phyloP scores from a whole-genome alignment of 2,888 invertebrate species.

The Ditula angustiorana region DNA sequence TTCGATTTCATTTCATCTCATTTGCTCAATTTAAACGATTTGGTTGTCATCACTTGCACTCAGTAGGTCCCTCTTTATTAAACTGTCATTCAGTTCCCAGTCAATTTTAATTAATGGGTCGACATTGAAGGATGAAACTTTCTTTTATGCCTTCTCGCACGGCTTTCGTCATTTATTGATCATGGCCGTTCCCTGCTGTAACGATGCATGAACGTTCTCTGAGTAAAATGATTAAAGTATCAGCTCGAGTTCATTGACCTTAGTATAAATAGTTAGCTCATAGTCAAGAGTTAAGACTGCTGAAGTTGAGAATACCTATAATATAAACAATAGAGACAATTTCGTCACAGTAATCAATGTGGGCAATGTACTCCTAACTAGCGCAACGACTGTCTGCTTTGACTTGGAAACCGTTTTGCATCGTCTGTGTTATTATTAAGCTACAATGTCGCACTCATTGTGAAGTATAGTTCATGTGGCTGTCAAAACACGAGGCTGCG shows the following conservation, averaged over 20 bases:
- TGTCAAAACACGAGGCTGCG: slow-evolving; percentile 56
- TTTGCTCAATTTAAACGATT: slow-evolving; percentile 13
- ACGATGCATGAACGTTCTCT: neutral
- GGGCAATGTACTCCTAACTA: slow-evolving; percentile 31
- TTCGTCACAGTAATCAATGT: slow-evolving; percentile 27
- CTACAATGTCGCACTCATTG: slow-evolving; percentile 30
- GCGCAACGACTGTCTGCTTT: slow-evolving; percentile 30
- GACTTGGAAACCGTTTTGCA: slow-evolving; percentile 31
- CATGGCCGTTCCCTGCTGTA: slow-evolving; percentile 7
- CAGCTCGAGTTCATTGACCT: slow-evolving; percentile 21
- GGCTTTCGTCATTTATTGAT: slow-evolving; percentile 23
- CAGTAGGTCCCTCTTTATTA: neutral
- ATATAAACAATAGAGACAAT: slow-evolving; percentile 33
- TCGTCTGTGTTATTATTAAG: slow-evolving; percentile 30
- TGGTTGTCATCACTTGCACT: slow-evolving; percentile 11
- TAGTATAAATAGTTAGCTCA: neutral
- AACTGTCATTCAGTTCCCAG: slow-evolving; percentile 20
- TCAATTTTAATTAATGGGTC: slow-evolving; percentile 28
- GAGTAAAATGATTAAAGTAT: slow-evolving; percentile 24
- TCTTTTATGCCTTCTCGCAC: neutral
- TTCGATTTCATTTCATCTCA: slow-evolving; percentile 20
- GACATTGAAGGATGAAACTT: neutral
- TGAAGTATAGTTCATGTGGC: slow-evolving; percentile 26
- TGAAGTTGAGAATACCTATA: slow-evolving; percentile 5
- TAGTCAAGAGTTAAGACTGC: neutral